A percentile compares a stretch with the other conserved stretches of the same genome.
These are phyloP conservation scores for Polydrusus cervinus DNA, from an alignment of 2,888 invertebrate species.

Conservation along the genomic window DNA sequence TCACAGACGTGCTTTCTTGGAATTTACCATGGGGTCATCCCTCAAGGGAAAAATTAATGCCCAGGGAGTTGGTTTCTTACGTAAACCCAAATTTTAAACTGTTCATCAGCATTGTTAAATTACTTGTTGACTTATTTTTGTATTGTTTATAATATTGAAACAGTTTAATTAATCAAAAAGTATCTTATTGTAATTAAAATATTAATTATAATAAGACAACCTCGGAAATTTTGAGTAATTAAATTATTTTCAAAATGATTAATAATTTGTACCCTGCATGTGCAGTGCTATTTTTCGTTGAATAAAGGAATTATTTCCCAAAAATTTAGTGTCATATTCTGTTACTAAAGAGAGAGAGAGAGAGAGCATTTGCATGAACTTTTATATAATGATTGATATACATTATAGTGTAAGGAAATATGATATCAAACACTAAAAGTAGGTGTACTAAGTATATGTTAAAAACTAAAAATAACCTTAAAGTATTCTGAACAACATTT, in stretches of 20 bases:
- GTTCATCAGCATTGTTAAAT: neutral
- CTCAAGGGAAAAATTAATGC: neutral
- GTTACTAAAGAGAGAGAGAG: too few species aligned
- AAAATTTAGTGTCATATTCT: neutral
- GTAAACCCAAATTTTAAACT: neutral
- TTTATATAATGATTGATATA: too few species aligned
- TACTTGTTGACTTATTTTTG: neutral
- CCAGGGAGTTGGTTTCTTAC: neutral
- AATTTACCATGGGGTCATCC: neutral
- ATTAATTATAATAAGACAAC: too few species aligned
- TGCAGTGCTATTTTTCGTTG: neutral
- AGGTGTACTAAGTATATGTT: too few species aligned
- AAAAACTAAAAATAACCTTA: too few species aligned
- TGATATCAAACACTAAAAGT: too few species aligned
- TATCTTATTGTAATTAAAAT: neutral
- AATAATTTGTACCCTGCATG: neutral
- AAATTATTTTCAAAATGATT: slow-evolving; percentile 4
- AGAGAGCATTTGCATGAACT: too few species aligned
- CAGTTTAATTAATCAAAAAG: neutral
- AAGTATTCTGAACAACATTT: too few species aligned
- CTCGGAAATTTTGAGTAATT: neutral
- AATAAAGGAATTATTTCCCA: neutral
- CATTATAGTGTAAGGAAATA: too few species aligned
- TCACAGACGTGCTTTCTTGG: slow-evolving; percentile 6
- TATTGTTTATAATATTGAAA: neutral